Base-by-base conservation (phyloP, 2,113 vertebrate species). In the human (Homo sapiens) region DNA sequence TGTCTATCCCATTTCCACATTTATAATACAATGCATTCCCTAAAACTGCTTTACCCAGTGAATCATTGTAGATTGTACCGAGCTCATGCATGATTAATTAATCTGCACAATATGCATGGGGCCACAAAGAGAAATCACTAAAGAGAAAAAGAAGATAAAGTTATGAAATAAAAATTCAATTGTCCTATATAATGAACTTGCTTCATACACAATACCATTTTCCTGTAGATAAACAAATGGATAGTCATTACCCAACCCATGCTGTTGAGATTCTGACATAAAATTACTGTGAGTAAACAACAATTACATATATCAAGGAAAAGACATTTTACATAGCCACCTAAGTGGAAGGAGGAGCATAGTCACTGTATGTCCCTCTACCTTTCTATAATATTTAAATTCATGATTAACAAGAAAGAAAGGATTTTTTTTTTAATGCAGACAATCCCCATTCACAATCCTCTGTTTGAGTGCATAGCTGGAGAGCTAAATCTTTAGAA, bases 401-500 rank as follows among this genome's bases (percentile, higher is more conserved):
- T 87, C 57, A 32, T 40, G 25, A 89, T 94, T 73, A 94, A 45
- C 38, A 64, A 35, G 50, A 16, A 94, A 90, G 81, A 13, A 5
- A 89, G 88, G 35, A 43, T 7, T 64, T 64, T 66, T 87, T 83
- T 97, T 40, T 0, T 76, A 91, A 86, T 89, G 18, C 22, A 95
- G 64, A 76, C 72, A 92, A 92, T 61, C 55, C 43, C n/a, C 87
- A 45, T 57, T 96, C 64, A 64, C 50, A 70, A 13, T 50, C 43
- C 27, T 80, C 72, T 86, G 35, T 61, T 68, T 89, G 38, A 83
- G 12, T n/a, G 57, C 48, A 78, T 48, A 95, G 27, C 55, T 87
- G 5, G 48, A 88, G 72, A 91, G 72, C 68, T 97, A 95, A 97
- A 94, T 57, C 81, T 97, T 97, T 95, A 61, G 61, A 89, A 83